A percentile compares a stretch with the other conserved stretches of the same genome.
These are phyloP conservation scores for Actinostola sp. DNA, from an alignment of 92 coral and sea anemone species.

Conservation along the genomic window DNA sequence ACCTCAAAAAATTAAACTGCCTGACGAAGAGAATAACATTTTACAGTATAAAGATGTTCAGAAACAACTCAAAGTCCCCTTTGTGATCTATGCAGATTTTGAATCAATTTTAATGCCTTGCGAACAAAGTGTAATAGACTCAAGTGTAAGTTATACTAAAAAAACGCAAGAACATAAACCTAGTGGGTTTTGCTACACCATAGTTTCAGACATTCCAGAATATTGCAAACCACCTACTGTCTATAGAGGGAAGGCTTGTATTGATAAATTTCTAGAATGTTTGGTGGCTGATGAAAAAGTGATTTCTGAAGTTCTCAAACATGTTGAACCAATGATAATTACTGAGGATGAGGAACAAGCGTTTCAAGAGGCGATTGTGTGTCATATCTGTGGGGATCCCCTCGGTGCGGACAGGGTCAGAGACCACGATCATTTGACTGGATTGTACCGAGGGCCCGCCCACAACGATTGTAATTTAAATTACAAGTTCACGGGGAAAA, in stretches of 20 bases:
- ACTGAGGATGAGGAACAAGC: slow-evolving; percentile 2
- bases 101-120: slow-evolving; percentile 8
- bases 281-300: background rate
- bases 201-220: background rate
- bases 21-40: slow-evolving; percentile 18
- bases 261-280: background rate
- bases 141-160: background rate
- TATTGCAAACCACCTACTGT: slow-evolving; percentile 4
- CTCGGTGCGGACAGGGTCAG: slow-evolving; percentile 11
- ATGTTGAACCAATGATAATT: slow-evolving; percentile 1
- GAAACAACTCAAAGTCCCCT: slow-evolving; percentile 41
- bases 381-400: slow-evolving; percentile 26
- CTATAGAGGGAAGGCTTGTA: slow-evolving; percentile 11
- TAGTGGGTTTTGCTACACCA: slow-evolving; percentile 17
- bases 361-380: background rate
- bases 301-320: background rate
- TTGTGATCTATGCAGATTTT: slow-evolving; percentile 13
- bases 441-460: slow-evolving; percentile 27
- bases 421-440: slow-evolving; percentile 47
- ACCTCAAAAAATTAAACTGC: slow-evolving; percentile 22
- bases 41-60: slow-evolving; percentile 40
- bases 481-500: slow-evolving; percentile 17
- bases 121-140: background rate
- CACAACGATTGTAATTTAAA: slow-evolving; percentile 41
- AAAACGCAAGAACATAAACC: slow-evolving; percentile 1